Evolutionary conservation across 2,797 vertebrate species (phyloP).

Genomic region (Uromys caudimaculatus): DNA sequence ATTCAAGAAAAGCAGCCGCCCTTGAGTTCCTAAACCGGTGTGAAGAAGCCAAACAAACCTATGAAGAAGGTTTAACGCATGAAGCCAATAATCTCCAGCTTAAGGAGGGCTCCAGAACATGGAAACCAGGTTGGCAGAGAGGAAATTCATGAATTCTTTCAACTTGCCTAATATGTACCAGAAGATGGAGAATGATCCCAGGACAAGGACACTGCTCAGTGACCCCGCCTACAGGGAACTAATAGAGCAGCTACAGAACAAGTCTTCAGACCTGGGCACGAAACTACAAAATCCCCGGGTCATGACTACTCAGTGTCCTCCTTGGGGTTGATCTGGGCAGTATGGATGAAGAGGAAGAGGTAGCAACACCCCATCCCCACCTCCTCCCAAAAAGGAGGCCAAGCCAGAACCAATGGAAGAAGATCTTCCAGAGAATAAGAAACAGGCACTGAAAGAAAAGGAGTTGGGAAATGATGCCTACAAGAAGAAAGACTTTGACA

Average conservation of each 20-base stretch:
- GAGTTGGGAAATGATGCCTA: conserved; percentile 95
- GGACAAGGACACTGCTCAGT: conserved; percentile 91
- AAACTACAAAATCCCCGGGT: conserved; percentile 95
- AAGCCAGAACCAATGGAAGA: conserved; percentile 90
- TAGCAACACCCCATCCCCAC: conserved; percentile 90
- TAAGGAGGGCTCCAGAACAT: conserved; percentile 93
- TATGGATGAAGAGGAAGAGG: conserved; percentile 94
- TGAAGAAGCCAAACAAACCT: conserved; percentile 94
- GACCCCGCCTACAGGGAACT: conserved; percentile 94
- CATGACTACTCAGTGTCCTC: conserved; percentile 96
- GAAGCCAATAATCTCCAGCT: conserved; percentile 92
- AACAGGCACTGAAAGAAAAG: conserved; percentile 95
- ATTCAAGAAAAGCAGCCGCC: conserved; percentile 96
- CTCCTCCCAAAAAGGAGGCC: conserved; percentile 89
- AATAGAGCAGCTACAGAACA: conserved; percentile 93
- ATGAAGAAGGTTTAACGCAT: conserved; percentile 94
- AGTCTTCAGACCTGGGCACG: conserved; percentile 93
- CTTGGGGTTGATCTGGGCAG: conserved; percentile 94
- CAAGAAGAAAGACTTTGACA: conserved; percentile 94
- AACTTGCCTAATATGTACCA: conserved; percentile 94
- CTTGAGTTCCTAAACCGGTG: conserved; percentile 95
- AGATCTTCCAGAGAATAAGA: conserved; percentile 96
- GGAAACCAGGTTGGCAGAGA: conserved; percentile 92
- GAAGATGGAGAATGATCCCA: conserved; percentile 93
- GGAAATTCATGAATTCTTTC: conserved; percentile 96